Base-by-base conservation (phyloP, 2,888 invertebrate genomes). In the Notocelia uddmanniana region DNA sequence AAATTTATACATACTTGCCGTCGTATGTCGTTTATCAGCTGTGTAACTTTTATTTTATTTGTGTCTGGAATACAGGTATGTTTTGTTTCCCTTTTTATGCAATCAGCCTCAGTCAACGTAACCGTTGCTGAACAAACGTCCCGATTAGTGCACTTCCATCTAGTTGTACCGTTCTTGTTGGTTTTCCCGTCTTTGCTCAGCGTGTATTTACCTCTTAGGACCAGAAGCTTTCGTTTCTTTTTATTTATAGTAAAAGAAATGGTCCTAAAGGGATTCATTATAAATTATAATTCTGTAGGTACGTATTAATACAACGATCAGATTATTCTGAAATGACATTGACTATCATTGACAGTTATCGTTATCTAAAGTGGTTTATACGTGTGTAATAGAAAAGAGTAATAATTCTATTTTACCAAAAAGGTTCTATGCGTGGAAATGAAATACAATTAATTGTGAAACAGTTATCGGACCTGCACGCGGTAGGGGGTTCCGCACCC, bases 1-100 rank as follows among this genome's bases (percentile, higher is more conserved):
- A 62, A 48, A 13, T 62, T 62, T 8, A 48, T 11, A 26, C 62
- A 62, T 62, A 62, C 62, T 48, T 62, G 26, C 45, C 26, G 45
- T 18, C 26, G n/a, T 3, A 62, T 62, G 5, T 62, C 18, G 11
- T 62, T 18, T n/a, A 58, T 31, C 9, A 58, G 57, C 57, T 58
- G 10, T 58, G 31, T 58, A 11, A 58, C 5, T 58, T 31, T 31
- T 11, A 58, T 18, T 34, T 31, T 31, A 58, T 58, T 58, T 11
- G 18, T 18, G 26, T 34, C 34, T 11, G 34, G 31, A 2, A 3
- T 58, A 34, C 57, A 58, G n/a, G 31, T 18, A 58, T 58, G 57
- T 2, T 31, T 48, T 13, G 37, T 37, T 13, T 37, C 13, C 37
- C 37, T 13, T 13, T 37, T 37, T 37, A 37, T 37, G 13, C 13